Percentiles rank a stretch among this genome's conserved stretches.
phyloP scores from a whole-genome alignment of 2,797 vertebrate genomes.

The Bucorvus abyssinicus region DNA sequence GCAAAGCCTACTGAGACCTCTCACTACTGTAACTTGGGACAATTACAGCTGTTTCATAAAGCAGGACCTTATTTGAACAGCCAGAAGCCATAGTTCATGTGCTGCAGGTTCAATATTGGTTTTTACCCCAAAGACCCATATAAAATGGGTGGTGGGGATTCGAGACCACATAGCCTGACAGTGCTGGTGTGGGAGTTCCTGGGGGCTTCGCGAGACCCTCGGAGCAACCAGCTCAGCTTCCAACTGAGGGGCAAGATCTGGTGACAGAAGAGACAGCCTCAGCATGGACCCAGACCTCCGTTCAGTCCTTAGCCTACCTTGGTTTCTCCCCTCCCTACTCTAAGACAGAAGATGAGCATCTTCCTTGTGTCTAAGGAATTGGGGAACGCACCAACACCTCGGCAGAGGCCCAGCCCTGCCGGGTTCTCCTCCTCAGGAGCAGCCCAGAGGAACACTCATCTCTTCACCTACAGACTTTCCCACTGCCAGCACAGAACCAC shows the following conservation, averaged over 20 bases:
- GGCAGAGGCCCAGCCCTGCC: background rate
- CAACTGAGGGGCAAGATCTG: background rate
- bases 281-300: background rate
- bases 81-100: background rate
- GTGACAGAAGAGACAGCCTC: background rate
- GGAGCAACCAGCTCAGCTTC: background rate
- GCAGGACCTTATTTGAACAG: background rate
- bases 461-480: background rate
- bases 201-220: background rate
- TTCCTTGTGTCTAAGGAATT: background rate
- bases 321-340: background rate
- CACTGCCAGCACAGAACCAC: fast-evolving
- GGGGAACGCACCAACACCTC: background rate
- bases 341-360: background rate
- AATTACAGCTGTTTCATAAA: background rate
- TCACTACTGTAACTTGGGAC: background rate
- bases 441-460: background rate
- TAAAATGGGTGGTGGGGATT: background rate
- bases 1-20: background rate
- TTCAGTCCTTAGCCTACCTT: no score
- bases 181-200: background rate
- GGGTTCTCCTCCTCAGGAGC: background rate
- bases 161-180: background rate
- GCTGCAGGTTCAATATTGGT: background rate
- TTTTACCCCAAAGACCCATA: background rate